phyloP scores from a whole-genome alignment of 2,797 vertebrate species.

The Orientallactaga sibirica region DNA sequence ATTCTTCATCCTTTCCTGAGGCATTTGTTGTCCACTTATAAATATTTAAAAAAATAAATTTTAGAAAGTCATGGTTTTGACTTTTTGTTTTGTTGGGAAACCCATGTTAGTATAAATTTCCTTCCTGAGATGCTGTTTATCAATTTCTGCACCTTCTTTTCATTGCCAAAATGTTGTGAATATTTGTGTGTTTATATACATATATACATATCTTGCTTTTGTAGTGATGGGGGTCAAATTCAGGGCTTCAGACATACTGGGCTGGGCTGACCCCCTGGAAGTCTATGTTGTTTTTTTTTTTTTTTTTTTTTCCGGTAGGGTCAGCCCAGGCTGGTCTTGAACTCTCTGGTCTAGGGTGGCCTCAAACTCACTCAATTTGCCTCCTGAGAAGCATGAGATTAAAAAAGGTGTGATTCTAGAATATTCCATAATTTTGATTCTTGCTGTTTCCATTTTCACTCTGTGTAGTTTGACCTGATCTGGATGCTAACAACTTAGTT shows the following conservation, averaged over 20 bases:
- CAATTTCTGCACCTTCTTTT: constrained; percentile 12
- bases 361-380: no score
- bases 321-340: no score
- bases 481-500: background rate
- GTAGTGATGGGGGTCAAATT: background rate
- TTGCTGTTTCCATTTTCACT: constrained; percentile 32
- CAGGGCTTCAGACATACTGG: background rate
- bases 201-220: background rate
- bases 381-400: no score
- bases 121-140: background rate
- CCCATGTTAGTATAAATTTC: no score
- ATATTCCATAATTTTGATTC: constrained; percentile 12
- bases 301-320: background rate
- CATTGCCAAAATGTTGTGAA: background rate
- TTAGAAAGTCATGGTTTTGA: constrained; percentile 44
- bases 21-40: constrained; percentile 14
- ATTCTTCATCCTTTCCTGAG: constrained; percentile 52
- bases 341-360: no score
- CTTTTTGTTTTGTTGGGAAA: constrained; percentile 59
- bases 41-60: background rate
- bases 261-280: no score
- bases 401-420: background rate
- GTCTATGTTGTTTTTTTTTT: background rate
- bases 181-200: background rate
- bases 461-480: background rate